A percentile compares a stretch with the other conserved stretches of the same genome.
phyloP scores from a whole-genome alignment of 2,797 vertebrate genomes.

The Mus caroli region DNA sequence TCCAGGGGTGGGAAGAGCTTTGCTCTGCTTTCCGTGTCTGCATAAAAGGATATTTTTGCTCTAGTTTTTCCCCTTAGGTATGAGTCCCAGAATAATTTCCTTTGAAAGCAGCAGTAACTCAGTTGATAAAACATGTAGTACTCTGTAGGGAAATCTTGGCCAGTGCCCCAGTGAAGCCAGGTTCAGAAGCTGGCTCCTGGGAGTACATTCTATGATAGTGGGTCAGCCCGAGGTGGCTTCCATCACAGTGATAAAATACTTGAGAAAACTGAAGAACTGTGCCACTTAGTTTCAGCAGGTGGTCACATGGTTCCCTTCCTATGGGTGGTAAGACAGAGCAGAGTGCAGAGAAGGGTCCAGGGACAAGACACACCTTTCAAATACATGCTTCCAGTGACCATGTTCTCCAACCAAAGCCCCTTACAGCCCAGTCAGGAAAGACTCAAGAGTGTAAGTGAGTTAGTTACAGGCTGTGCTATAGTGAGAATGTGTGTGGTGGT shows the following conservation, averaged over 20 bases:
- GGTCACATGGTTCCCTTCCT: not conserved
- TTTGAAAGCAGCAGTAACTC: not conserved
- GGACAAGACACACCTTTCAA: not conserved
- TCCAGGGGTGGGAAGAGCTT: not conserved
- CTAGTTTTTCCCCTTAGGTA: accelerated
- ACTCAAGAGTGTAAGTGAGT: not conserved
- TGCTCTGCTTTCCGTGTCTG: accelerated
- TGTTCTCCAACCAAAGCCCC: not conserved
- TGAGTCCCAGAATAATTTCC: not conserved
- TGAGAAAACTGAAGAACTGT: not conserved
- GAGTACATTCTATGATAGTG: not conserved
- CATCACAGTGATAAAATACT: not conserved
- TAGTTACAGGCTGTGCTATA: not conserved
- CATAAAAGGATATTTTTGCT: not conserved
- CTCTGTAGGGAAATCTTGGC: not conserved
- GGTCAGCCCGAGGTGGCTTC: not conserved
- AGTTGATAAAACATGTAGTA: accelerated
- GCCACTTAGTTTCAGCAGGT: not conserved
- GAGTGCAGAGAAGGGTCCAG: not conserved
- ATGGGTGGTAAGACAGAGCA: not conserved
- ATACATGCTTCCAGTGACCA: not conserved
- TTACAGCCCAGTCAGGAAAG: not conserved
- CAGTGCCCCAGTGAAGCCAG: not conserved
- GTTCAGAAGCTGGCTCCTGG: not conserved
- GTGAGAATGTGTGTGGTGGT: not conserved